phyloP scores from a whole-genome alignment of 1,140 invertebrate species.

The Tenebrio molitor region DNA sequence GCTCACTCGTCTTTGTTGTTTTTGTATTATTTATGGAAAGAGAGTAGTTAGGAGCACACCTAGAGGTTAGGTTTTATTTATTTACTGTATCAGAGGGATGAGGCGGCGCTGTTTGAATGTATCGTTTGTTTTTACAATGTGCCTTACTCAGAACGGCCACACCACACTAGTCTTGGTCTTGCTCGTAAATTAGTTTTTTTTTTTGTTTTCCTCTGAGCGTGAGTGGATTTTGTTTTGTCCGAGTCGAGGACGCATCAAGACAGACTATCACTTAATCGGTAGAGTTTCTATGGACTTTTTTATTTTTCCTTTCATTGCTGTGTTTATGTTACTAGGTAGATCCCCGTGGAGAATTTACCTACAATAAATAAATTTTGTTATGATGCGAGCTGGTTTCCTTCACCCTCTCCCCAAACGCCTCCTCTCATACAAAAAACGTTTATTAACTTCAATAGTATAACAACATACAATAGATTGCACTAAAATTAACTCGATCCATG shows the following conservation, averaged over 20 bases:
- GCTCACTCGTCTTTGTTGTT: conserved; percentile 56
- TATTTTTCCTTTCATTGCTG: conserved; percentile 45
- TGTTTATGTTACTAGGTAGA: conserved; percentile 48
- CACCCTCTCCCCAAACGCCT: not conserved
- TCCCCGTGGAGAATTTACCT: conserved; percentile 25
- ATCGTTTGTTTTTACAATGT: conserved; percentile 35
- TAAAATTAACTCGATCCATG: conserved; percentile 24
- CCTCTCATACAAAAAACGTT: conserved; percentile 18
- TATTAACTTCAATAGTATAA: conserved; percentile 41
- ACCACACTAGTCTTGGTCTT: conserved; percentile 51
- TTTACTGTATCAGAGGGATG: conserved; percentile 44
- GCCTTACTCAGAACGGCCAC: conserved; percentile 43
- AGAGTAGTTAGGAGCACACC: conserved; percentile 38
- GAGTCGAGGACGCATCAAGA: conserved; percentile 20
- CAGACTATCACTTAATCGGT: conserved; percentile 23
- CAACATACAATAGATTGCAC: conserved; percentile 41
- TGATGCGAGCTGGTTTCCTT: not conserved
- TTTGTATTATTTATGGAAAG: conserved; percentile 46
- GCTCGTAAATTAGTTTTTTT: conserved; percentile 36
- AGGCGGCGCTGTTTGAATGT: conserved; percentile 47
- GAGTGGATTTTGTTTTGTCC: conserved; percentile 42
- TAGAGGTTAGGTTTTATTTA: conserved; percentile 47
- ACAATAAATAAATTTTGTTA: conserved; percentile 47
- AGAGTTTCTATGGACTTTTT: conserved; percentile 35
- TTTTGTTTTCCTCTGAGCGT: conserved; percentile 20